Evolutionary conservation across 2,797 vertebrate species (phyloP), one percentile per base, ranked within the genome.

Genomic region (Labeo calbasu): DNA sequence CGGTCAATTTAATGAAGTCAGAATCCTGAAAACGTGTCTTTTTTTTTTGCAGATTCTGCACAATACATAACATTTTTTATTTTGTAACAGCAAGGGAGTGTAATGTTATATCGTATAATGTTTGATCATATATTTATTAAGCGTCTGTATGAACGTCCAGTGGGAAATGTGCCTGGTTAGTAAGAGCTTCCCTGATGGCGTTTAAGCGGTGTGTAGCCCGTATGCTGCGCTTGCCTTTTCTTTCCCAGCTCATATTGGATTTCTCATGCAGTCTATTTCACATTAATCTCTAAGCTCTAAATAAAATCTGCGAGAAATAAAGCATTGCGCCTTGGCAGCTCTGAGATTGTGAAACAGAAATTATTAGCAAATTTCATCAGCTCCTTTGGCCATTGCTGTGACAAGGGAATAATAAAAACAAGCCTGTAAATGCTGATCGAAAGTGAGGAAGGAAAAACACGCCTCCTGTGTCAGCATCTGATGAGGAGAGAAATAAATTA

Each of bases 211-310:
- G 10, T 50, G 28, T 79, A 32, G 50, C 36, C 75, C 25, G 70
- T 51, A 25, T 78, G 79, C 79, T 85, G 71, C 7, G 77, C 73
- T 53, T 80, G 71, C 66, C 50, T 79, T 72, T 83, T 77, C 66
- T 73, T 50, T 57, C 14, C 43, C 12, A 69, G 32, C 10, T 66
- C 73, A 61, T 76, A 87, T 84, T 83, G 69, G 43, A 73, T 86
- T 88, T 83, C 82, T 71, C 53, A 50, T 70, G 23, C 32, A 79
- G 81, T 86, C 72, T 48, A 51, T 79, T 79, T 85, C 71, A 87
- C 81, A 83, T 89, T 80, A 82, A 85, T 84, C 82, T 66, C n/a
- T 17, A 48, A 73, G 51, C 82, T 57, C 55, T 81, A 84, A 87
- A 86, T 78, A 86, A 86, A 79, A 75, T 72, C 19, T 36, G 28